Evolutionary conservation across 2,888 invertebrate species (phyloP).

Genomic region (Macrosoma leucophasiata): DNA sequence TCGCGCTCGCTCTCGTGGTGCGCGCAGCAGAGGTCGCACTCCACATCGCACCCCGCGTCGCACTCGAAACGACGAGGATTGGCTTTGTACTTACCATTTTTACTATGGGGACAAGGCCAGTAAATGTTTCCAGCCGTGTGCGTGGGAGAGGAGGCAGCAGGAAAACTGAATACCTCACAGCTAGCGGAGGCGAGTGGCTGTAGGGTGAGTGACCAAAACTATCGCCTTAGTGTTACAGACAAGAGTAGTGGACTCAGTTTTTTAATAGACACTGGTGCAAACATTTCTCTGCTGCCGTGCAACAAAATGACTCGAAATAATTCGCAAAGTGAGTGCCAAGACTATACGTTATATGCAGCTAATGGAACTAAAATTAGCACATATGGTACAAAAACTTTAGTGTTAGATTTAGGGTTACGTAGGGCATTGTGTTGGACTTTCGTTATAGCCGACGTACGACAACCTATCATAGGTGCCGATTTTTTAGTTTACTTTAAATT

Average conservation of each 20-base stretch:
- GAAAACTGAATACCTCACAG: slow-evolving; percentile 12
- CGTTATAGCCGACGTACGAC: slow-evolving; percentile 3
- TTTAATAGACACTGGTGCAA: slow-evolving; percentile 9
- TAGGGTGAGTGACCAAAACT: slow-evolving; percentile 7
- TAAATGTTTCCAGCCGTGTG: too few relatives aligned
- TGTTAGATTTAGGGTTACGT: slow-evolving; percentile 2
- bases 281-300: slow-evolving; percentile 3
- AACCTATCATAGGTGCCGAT: slow-evolving; percentile 8
- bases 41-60: too few relatives aligned
- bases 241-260: slow-evolving; percentile 13
- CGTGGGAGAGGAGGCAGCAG: too few relatives aligned
- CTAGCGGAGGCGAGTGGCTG: slow-evolving; percentile 10
- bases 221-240: slow-evolving; percentile 16
- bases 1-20: too few relatives aligned
- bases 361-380: slow-evolving; percentile 3
- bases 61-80: too few relatives aligned
- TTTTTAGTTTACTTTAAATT: slow-evolving; percentile 3
- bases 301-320: background rate
- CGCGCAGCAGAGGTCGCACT: too few relatives aligned
- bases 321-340: too few relatives aligned
- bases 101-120: too few relatives aligned
- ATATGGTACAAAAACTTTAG: slow-evolving; percentile 1
- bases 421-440: slow-evolving; percentile 1
- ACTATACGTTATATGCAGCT: slow-evolving; percentile 1
- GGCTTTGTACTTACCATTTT: too few relatives aligned